A percentile compares a stretch with the other conserved stretches of the same genome.
These are phyloP conservation scores for Latheticus oryzae DNA, from an alignment of 2,888 invertebrate species.

Conservation along the genomic window DNA sequence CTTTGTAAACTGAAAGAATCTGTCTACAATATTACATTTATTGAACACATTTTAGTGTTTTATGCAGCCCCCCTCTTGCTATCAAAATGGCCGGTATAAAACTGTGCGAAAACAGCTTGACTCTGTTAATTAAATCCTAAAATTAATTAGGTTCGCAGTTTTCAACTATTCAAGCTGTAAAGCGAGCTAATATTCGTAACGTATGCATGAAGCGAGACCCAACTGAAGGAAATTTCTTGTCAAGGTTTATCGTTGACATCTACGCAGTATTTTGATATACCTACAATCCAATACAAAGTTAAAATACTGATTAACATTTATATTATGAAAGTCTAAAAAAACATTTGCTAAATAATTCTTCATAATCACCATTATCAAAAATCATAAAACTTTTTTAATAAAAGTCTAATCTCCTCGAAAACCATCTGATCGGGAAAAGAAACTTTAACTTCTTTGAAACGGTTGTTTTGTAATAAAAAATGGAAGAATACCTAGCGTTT, in stretches of 20 bases:
- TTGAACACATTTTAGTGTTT: conserved; percentile 8
- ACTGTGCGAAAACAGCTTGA: conserved; percentile 53
- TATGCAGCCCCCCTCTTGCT: conserved; percentile 1
- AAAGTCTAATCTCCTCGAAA: conserved; percentile 17
- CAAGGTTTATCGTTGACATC: conserved; percentile 28
- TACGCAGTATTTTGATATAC: too few species aligned
- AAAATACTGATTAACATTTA: too few species aligned
- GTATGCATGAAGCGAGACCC: conserved; percentile 45
- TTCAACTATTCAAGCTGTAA: conserved; percentile 54
- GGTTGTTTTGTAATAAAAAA: conserved; percentile 33
- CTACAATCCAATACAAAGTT: too few species aligned
- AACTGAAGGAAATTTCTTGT: conserved; percentile 45
- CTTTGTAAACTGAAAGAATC: too few species aligned
- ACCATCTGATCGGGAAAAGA: conserved; percentile 9
- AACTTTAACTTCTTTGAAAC: conserved; percentile 34
- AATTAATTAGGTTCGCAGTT: conserved; percentile 58
- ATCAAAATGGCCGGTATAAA: conserved; percentile 45
- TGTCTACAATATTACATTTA: too few species aligned
- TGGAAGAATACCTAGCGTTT: conserved; percentile 30
- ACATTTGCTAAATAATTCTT: too few species aligned
- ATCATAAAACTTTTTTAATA: conserved; percentile 18
- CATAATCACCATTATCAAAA: not conserved
- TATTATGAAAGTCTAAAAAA: too few species aligned
- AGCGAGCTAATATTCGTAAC: conserved; percentile 48
- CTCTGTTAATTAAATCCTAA: conserved; percentile 57